A percentile compares a stretch with the other conserved stretches of the same genome.
Conservation (phyloP, 2,888 invertebrate genomes). For the Latrodectus hesperus region DNA sequence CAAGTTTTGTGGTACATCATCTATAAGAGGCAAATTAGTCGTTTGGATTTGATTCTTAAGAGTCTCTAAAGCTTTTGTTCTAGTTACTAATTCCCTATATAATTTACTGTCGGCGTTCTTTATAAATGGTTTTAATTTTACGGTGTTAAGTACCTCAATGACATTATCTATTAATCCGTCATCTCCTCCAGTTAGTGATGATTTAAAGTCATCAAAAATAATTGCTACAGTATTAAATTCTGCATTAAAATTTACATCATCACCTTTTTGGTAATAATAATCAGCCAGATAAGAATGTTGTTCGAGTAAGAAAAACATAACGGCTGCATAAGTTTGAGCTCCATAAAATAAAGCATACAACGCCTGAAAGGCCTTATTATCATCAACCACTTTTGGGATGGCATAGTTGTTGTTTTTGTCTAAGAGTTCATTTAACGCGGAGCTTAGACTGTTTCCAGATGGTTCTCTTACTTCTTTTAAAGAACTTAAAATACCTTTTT, state of each 20-base stretch:
- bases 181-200: neutral
- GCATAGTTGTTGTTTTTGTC: neutral
- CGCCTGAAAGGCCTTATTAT: neutral
- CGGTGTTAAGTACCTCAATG: neutral
- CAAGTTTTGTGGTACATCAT: neutral
- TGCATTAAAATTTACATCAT: neutral
- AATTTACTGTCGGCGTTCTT: neutral
- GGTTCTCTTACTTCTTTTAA: neutral
- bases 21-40: neutral
- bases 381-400: constrained; percentile 2
- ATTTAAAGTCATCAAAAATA: neutral
- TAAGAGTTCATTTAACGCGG: neutral
- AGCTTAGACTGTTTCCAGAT: neutral
- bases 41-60: neutral
- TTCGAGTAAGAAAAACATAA: constrained; percentile 4
- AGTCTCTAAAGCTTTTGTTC: neutral
- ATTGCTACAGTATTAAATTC: neutral
- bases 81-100: neutral
- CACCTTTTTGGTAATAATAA: neutral
- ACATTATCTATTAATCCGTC: neutral
- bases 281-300: neutral
- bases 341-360: neutral
- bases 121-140: neutral
- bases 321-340: neutral
- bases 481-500: neutral